Percentiles rank a stretch among this genome's conserved stretches.
phyloP scores from a whole-genome alignment of 2,888 invertebrate species.

The Clostera curtula region DNA sequence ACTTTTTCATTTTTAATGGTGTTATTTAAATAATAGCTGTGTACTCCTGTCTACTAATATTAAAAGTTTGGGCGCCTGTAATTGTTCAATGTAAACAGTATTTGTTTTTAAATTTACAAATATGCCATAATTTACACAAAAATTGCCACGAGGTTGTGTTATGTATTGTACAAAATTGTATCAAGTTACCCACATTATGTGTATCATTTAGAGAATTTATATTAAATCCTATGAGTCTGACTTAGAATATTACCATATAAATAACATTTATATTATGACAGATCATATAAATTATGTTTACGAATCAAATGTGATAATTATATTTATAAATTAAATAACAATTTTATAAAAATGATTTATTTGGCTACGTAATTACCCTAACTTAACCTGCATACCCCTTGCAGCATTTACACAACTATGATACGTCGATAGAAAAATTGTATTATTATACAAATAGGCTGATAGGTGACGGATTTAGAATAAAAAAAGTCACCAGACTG shows the following conservation, averaged over 20 bases:
- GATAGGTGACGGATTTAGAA: too few relatives aligned
- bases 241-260: constrained; percentile 53
- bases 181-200: constrained; percentile 64
- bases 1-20: constrained; percentile 9
- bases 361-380: constrained; percentile 9
- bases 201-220: constrained; percentile 58
- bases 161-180: constrained; percentile 58
- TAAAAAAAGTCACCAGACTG: too few relatives aligned
- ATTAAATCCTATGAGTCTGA: constrained; percentile 71
- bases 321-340: constrained; percentile 52
- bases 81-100: constrained; percentile 28
- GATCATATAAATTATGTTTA: constrained; percentile 49
- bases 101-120: constrained; percentile 21
- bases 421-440: too few relatives aligned
- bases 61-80: constrained; percentile 25
- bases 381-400: neutral
- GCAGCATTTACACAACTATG: constrained; percentile 1
- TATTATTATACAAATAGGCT: too few relatives aligned
- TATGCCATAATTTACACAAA: constrained; percentile 55
- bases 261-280: constrained; percentile 48
- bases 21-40: constrained; percentile 5
- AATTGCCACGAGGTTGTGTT: constrained; percentile 70
- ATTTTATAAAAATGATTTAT: constrained; percentile 19
- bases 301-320: constrained; percentile 64
- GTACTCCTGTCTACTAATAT: constrained; percentile 7